These are phyloP conservation scores for Dastarcus helophoroides DNA, from an alignment of 2,888 invertebrate species.

Conservation along the genomic window DNA sequence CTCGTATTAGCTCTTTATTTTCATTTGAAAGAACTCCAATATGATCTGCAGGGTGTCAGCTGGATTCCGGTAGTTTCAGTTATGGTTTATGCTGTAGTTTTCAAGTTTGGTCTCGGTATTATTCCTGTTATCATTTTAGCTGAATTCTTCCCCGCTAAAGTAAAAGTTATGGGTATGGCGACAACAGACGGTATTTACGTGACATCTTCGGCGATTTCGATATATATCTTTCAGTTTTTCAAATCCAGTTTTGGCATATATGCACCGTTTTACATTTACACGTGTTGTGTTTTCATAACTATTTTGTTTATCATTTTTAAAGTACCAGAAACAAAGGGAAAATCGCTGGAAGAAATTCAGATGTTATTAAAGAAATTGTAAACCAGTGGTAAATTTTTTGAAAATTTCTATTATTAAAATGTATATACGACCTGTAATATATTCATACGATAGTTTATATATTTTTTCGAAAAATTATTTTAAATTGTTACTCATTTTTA, in stretches of 20 bases:
- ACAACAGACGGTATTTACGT: constrained; percentile 21
- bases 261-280: constrained; percentile 22
- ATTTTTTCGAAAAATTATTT: too few species aligned
- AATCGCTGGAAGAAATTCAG: constrained; percentile 27
- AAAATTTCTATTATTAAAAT: too few species aligned
- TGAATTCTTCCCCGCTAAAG: constrained; percentile 33
- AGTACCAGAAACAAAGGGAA: constrained; percentile 27
- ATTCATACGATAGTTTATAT: too few species aligned
- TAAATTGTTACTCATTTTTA: too few species aligned
- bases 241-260: constrained; percentile 17
- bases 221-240: constrained; percentile 20
- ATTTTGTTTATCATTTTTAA: constrained; percentile 16
- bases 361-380: constrained; percentile 23
- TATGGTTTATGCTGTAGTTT: constrained; percentile 30
- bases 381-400: too few species aligned
- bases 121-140: constrained; percentile 34
- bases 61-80: constrained; percentile 32
- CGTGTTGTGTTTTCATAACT: constrained; percentile 16
- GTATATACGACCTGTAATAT: too few species aligned
- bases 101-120: constrained; percentile 32
- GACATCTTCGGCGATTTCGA: constrained; percentile 17
- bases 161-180: constrained; percentile 28
- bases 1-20: constrained; percentile 30
- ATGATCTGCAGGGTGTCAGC: constrained; percentile 23
- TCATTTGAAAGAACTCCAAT: constrained; percentile 22